Percentiles rank a stretch among this genome's conserved stretches.
phyloP scores from a whole-genome alignment of 92 coral and sea anemone genomes.

The Porites lobata region DNA sequence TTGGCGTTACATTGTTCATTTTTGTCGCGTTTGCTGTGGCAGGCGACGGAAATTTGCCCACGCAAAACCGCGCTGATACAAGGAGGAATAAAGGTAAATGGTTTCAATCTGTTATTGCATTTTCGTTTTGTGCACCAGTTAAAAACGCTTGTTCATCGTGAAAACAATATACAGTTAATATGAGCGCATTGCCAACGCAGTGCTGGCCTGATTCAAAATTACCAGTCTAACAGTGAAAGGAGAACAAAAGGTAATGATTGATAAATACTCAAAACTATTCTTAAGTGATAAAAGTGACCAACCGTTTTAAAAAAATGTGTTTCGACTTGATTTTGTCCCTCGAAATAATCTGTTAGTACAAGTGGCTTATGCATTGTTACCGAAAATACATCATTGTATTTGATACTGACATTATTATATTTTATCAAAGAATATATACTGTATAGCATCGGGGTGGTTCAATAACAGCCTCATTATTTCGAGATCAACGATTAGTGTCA shows the following conservation, averaged over 20 bases:
- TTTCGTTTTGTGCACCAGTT: constrained; percentile 1
- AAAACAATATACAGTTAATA: neutral
- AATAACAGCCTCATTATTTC: neutral
- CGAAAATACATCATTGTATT: too few species aligned
- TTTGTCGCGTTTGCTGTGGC: constrained; percentile 20
- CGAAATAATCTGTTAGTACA: neutral
- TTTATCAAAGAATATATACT: too few species aligned
- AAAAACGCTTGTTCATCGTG: neutral
- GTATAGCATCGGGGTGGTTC: neutral
- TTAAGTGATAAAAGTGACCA: neutral
- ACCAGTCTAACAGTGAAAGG: neutral
- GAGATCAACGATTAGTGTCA: neutral
- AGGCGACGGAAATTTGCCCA: neutral
- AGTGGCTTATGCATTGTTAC: neutral
- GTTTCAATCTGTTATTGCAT: constrained; percentile 9
- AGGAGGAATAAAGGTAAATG: constrained; percentile 24
- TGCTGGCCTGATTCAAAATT: neutral
- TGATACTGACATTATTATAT: too few species aligned
- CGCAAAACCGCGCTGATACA: constrained; percentile 19
- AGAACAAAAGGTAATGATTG: neutral
- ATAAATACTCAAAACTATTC: constrained; percentile 4
- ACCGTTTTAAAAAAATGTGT: neutral
- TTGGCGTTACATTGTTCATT: constrained; percentile 15
- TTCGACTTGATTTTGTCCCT: neutral
- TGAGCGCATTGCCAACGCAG: too few species aligned